phyloP scores from a whole-genome alignment of 2,888 invertebrate species.

The Drosophila kuntzei region DNA sequence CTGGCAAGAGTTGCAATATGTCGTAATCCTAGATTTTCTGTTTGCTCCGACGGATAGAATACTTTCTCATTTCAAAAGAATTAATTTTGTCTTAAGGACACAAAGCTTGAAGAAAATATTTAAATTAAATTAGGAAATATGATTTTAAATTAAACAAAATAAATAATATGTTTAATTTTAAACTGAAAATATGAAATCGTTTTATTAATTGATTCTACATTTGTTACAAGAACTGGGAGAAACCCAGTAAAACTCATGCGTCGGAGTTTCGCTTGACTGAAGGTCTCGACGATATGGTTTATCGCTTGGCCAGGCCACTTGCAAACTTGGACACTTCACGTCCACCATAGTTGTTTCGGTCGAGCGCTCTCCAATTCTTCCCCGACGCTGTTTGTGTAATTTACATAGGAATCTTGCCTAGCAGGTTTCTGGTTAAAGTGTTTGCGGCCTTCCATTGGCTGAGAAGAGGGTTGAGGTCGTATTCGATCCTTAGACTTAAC shows the following conservation, averaged over 20 bases:
- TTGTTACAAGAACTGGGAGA: too few relatives aligned
- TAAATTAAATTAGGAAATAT: too few relatives aligned
- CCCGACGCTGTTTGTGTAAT: slow-evolving; percentile 15
- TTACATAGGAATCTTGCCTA: slow-evolving; percentile 10
- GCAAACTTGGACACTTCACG: slow-evolving; percentile 7
- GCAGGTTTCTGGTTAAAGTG: slow-evolving; percentile 12
- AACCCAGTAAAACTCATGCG: too few relatives aligned
- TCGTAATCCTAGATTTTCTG: background rate
- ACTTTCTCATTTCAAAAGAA: background rate
- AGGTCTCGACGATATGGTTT: slow-evolving; percentile 1
- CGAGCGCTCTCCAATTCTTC: slow-evolving; percentile 21
- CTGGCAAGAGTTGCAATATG: slow-evolving; percentile 1
- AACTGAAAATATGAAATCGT: too few relatives aligned
- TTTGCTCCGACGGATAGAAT: background rate
- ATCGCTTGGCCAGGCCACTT: slow-evolving; percentile 19
- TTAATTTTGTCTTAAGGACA: too few relatives aligned
- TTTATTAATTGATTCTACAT: too few relatives aligned
- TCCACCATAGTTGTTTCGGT: slow-evolving; percentile 24
- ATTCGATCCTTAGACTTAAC: background rate
- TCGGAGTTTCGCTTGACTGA: slow-evolving; percentile 1
- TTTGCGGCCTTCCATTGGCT: slow-evolving; percentile 13
- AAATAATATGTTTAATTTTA: too few relatives aligned
- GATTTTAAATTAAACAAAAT: too few relatives aligned
- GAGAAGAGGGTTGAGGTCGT: slow-evolving; percentile 9
- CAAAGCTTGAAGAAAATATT: too few relatives aligned